These are phyloP conservation scores for Acanthornis magna DNA, from an alignment of 2,797 vertebrate species.

Conservation along the genomic window DNA sequence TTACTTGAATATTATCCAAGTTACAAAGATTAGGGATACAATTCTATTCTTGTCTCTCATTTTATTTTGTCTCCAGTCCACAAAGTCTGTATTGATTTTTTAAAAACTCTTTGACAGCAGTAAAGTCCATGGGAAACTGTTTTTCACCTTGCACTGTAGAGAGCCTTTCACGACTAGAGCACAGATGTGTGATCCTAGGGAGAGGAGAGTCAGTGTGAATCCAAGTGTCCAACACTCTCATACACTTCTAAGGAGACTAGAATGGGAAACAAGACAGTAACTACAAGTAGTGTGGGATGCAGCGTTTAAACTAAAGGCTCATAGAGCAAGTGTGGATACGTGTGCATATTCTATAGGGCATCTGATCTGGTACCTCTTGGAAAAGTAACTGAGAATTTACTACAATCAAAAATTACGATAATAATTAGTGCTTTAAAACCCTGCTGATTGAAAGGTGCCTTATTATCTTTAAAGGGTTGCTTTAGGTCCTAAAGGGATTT, in stretches of 20 bases:
- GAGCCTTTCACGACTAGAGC: background rate
- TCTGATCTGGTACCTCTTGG: background rate
- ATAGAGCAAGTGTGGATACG: accelerated
- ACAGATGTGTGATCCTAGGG: background rate
- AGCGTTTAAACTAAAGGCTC: background rate
- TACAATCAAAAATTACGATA: background rate
- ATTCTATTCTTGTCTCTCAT: background rate
- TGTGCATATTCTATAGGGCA: background rate
- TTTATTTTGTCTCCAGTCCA: background rate
- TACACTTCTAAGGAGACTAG: background rate
- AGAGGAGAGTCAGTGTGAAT: background rate
- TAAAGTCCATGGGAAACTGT: background rate
- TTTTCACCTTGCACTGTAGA: background rate
- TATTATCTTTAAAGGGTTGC: background rate
- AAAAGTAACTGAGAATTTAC: background rate
- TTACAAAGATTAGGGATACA: background rate
- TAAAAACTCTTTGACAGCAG: background rate
- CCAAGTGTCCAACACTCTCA: background rate
- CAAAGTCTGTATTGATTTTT: background rate
- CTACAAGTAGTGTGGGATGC: background rate
- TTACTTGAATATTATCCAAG: background rate
- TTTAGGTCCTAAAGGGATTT: background rate
- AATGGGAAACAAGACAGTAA: background rate
- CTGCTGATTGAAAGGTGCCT: background rate
- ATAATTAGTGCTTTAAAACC: background rate